A percentile compares a stretch with the other conserved stretches of the same genome.
Evolutionary conservation across 1,140 invertebrate species (phyloP).

Genomic region (Phthorimaea operculella): DNA sequence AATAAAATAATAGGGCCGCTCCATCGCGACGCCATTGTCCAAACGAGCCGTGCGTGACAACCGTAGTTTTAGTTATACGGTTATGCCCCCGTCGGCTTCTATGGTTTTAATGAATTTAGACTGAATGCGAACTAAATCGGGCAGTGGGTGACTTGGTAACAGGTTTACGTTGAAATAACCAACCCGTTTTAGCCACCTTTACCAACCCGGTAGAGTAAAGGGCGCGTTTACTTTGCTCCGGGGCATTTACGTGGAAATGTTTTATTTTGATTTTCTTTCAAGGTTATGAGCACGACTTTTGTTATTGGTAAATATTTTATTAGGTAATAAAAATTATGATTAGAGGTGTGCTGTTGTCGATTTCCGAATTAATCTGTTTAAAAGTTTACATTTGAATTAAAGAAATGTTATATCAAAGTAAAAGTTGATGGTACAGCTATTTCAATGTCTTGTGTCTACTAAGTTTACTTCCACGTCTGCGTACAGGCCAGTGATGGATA

Average conservation of each 20-base stretch:
- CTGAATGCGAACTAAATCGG: slow-evolving; percentile 12
- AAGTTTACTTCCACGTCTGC: background rate
- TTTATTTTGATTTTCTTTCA: too few relatives aligned
- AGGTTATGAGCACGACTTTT: too few relatives aligned
- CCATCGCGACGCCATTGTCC: slow-evolving; percentile 38
- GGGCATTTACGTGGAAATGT: too few relatives aligned
- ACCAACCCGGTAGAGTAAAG: background rate
- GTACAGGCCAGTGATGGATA: slow-evolving; percentile 12
- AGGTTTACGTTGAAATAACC: background rate
- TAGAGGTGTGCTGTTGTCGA: too few relatives aligned
- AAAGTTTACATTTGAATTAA: too few relatives aligned
- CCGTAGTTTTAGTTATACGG: slow-evolving; percentile 37
- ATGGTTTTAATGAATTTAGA: slow-evolving; percentile 21
- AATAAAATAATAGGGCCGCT: slow-evolving; percentile 52
- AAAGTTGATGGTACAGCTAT: background rate
- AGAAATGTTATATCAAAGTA: too few relatives aligned
- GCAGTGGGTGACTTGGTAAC: slow-evolving; percentile 4
- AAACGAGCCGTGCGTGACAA: slow-evolving; percentile 44
- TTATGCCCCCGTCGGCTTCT: slow-evolving; percentile 2
- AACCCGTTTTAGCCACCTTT: background rate
- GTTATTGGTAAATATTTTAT: too few relatives aligned
- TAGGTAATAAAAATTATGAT: too few relatives aligned
- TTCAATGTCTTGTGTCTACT: background rate
- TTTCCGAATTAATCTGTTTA: too few relatives aligned
- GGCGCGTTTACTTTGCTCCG: too few relatives aligned